phyloP scores from a whole-genome alignment of 2,888 invertebrate genomes.

The Drosophila buzzatii region DNA sequence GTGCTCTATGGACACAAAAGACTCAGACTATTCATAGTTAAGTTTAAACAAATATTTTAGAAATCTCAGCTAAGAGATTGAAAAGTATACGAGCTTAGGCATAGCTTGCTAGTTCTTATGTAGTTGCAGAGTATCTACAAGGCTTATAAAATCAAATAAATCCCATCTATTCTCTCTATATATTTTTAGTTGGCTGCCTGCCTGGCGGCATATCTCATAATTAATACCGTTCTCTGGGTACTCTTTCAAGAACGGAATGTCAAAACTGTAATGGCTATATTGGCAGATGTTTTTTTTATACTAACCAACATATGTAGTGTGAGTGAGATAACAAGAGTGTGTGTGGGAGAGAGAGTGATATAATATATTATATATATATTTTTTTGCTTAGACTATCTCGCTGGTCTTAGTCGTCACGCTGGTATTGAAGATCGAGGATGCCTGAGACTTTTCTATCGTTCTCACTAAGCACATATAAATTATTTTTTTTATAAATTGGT shows the following conservation, averaged over 20 bases:
- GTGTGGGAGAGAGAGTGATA: background rate
- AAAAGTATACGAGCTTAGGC: no score
- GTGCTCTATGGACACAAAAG: background rate
- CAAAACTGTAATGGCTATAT: background rate
- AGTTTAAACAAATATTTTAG: background rate
- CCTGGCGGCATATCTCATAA: fast-evolving
- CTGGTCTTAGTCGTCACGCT: background rate
- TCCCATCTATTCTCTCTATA: background rate
- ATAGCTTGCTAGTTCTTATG: no score
- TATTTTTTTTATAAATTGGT: background rate
- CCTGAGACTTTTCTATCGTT: background rate
- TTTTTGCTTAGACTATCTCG: background rate
- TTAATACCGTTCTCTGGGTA: background rate
- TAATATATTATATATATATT: no score
- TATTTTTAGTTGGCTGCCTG: background rate
- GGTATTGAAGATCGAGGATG: background rate
- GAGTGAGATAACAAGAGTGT: background rate
- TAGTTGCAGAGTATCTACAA: no score
- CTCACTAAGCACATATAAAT: background rate
- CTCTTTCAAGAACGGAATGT: background rate
- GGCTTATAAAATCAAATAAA: background rate
- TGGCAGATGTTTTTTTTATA: background rate
- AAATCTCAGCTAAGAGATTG: background rate
- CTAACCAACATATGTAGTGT: background rate
- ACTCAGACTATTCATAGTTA: background rate